phyloP scores from a whole-genome alignment of 2,113 vertebrate genomes.

The Hassar affinis region DNA sequence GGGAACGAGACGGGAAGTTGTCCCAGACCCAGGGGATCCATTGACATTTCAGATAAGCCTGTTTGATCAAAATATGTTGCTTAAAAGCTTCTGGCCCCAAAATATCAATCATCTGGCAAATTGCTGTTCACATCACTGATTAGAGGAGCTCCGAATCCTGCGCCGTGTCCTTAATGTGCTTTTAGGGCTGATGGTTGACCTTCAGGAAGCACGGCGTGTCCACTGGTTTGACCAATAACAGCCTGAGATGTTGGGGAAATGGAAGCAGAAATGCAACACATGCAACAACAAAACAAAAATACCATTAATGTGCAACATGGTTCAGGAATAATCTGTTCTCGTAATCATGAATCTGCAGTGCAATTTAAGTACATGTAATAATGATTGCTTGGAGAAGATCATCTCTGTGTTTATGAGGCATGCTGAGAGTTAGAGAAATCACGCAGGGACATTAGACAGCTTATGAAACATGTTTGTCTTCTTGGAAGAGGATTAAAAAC shows the following conservation, averaged over 20 bases:
- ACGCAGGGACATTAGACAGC: background rate
- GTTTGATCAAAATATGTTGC: background rate
- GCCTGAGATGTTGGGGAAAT: background rate
- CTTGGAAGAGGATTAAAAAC: background rate
- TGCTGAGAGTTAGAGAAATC: background rate
- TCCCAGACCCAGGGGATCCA: slow-evolving; percentile 11
- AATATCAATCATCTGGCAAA: slow-evolving; percentile 1
- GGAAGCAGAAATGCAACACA: background rate
- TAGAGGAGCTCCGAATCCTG: too few species aligned
- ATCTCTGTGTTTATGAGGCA: background rate
- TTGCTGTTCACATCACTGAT: background rate
- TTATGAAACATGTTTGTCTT: background rate
- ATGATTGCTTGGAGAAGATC: background rate
- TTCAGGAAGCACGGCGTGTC: background rate
- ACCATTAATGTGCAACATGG: background rate
- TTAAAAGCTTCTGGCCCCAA: slow-evolving; percentile 9
- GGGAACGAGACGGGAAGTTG: slow-evolving; percentile 2
- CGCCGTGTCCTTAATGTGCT: background rate
- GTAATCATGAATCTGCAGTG: background rate
- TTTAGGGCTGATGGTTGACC: background rate
- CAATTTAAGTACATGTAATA: background rate
- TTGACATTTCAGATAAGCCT: background rate
- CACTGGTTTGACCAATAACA: background rate
- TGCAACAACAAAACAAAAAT: too few species aligned
- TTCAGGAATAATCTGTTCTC: background rate